Conservation (phyloP, 1,140 invertebrate species). For the Tetramorium simillimum region DNA sequence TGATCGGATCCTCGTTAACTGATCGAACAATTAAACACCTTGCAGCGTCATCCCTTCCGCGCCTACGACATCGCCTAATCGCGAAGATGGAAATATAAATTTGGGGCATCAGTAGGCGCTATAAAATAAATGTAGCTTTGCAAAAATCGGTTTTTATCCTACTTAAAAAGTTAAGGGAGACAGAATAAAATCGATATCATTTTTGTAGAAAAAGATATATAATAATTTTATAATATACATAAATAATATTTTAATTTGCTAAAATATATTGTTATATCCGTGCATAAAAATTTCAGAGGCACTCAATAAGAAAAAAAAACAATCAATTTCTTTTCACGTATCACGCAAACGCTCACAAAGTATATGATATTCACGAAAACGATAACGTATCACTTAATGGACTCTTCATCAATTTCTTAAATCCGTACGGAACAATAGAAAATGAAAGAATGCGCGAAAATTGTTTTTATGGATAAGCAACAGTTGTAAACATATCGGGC, state of each 20-base stretch:
- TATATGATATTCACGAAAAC: background rate
- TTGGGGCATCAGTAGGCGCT: background rate
- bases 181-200: background rate
- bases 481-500: background rate
- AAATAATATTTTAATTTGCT: conserved; percentile 2
- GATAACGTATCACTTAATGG: background rate
- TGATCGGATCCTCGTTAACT: conserved; percentile 45
- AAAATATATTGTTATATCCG: background rate
- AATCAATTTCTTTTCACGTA: background rate
- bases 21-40: conserved; percentile 33
- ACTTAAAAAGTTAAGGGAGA: background rate
- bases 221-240: conserved; percentile 20
- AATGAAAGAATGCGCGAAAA: background rate
- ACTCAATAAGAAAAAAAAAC: background rate
- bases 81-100: background rate
- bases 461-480: background rate
- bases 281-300: background rate
- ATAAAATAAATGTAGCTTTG: background rate
- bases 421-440: background rate
- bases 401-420: background rate
- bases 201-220: conserved; percentile 31
- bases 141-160: background rate
- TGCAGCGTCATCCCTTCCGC: background rate
- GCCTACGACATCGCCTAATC: background rate
- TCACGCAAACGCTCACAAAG: background rate